phyloP scores from a whole-genome alignment of 2,797 vertebrate genomes.

The Epinephelus malabaricus region DNA sequence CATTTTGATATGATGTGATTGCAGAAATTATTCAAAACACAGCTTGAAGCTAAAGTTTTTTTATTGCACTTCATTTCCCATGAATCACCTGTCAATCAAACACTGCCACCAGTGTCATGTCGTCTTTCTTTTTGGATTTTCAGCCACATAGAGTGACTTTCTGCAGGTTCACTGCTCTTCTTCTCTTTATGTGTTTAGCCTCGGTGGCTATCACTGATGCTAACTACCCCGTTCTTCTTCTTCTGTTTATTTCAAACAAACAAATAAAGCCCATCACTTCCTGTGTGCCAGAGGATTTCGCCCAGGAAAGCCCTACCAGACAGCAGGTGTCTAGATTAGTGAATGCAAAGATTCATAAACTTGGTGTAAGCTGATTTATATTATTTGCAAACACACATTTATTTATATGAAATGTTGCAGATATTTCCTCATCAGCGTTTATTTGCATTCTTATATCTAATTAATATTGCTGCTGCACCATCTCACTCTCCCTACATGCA shows the following conservation, averaged over 20 bases:
- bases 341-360: conserved; percentile 74
- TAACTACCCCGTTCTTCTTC: conserved; percentile 34
- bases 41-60: conserved; percentile 13
- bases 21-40: neutral
- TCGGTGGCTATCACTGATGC: conserved; percentile 24
- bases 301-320: conserved; percentile 63
- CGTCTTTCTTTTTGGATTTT: neutral
- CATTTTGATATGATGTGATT: conserved; percentile 9
- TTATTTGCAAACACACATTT: conserved; percentile 69
- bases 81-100: conserved; percentile 41
- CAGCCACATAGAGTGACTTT: neutral
- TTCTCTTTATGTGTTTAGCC: conserved; percentile 6
- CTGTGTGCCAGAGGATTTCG: conserved; percentile 62
- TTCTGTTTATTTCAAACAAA: conserved; percentile 58
- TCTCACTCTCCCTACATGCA: neutral
- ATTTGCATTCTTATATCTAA: conserved; percentile 22
- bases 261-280: conserved; percentile 61
- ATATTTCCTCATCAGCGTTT: conserved; percentile 34
- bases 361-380: conserved; percentile 68
- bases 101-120: neutral
- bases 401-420: conserved; percentile 66
- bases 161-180: conserved; percentile 6
- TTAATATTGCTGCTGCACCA: conserved; percentile 10
- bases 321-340: conserved; percentile 76
- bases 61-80: neutral